Base-by-base conservation (phyloP, 2,888 invertebrate species). In the Pristionchus entomophagus region DNA sequence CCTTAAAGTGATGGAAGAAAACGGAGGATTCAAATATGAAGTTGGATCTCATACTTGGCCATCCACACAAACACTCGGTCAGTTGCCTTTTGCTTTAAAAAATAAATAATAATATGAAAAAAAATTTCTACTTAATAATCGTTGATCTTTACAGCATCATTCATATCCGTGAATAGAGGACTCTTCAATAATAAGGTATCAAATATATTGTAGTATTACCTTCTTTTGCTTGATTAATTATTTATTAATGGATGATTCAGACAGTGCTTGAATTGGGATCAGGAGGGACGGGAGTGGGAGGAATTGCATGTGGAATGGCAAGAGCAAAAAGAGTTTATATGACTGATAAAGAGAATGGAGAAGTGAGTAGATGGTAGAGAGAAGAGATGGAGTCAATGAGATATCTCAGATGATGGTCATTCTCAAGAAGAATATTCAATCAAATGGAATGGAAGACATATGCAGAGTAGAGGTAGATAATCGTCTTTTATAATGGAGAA, bases 21-120 rank as follows among this genome's bases (percentile, higher is more conserved):
- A 26, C 12, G 19, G 17, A 51, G n/a, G 3, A 19, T 62, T 84
- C 49, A 82, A 56, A 35, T 84, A 84, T 53, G 83, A 84, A 45
- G 65, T 84, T 1, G 83, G 65, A 32, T 49, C 65, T 38, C 91
- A 92, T 85, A 86, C 88, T 12, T 92, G 92, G 92, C 92, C 92
- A 14, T 89, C 87, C 35, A 87, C 89, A 17, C 56, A 87, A 59
- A 73, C 89, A 45, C 86, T 92, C 59, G 88, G 91, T 91, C 32
- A 49, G 88, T 83, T 0, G 86, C n/a, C 49, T 32, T 69, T n/a
- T 69, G 17, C 35, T 26, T 32, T 29, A n/a, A n/a, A 0, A 22
- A n/a, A 38, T 73, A 26, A n/a, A 19, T 73, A 22, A 32, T 41
- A 41, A 5, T 17, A 32, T 2, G 17, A 38, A 1, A 22, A 22